Conservation (phyloP, 2,797 vertebrate species). For the Triplophysa bombifrons region DNA sequence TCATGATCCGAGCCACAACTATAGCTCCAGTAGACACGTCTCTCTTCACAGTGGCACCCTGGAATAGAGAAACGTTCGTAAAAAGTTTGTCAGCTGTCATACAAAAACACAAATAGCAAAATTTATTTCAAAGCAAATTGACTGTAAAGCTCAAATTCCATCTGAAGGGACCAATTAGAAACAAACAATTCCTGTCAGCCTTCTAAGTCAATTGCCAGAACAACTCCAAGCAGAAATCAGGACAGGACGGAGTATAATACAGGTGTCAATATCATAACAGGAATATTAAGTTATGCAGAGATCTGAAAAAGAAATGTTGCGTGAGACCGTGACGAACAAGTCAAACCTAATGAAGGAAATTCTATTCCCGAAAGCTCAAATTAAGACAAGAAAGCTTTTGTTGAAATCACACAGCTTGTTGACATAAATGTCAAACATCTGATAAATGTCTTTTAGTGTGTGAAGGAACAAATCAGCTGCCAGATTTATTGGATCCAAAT, state of each 20-base stretch:
- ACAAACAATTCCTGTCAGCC: slow-evolving; percentile 6
- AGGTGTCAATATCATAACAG: slow-evolving; percentile 11
- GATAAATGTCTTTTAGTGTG: slow-evolving; percentile 35
- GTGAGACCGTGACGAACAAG: neutral
- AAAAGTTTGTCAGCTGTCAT: neutral
- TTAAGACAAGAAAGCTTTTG: slow-evolving; percentile 43
- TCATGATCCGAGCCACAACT: slow-evolving; percentile 90
- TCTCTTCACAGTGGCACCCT: slow-evolving; percentile 91
- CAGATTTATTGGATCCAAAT: slow-evolving; percentile 26
- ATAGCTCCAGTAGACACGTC: slow-evolving; percentile 85
- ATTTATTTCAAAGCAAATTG: neutral
- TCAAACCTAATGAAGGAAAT: slow-evolving; percentile 33
- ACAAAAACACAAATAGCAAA: neutral
- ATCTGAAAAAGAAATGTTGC: slow-evolving; percentile 11
- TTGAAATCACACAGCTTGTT: slow-evolving; percentile 43
- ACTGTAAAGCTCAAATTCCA: neutral
- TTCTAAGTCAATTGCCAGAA: slow-evolving; percentile 8
- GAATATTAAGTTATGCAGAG: slow-evolving; percentile 19
- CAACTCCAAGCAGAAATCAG: neutral
- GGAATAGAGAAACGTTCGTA: slow-evolving; percentile 46
- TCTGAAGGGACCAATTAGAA: neutral
- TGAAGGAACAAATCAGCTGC: slow-evolving; percentile 36
- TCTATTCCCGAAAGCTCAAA: slow-evolving; percentile 13
- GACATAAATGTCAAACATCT: slow-evolving; percentile 44
- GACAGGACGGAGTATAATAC: neutral